Base-by-base conservation (phyloP, 2,797 vertebrate genomes). In the Erpetoichthys calabaricus region DNA sequence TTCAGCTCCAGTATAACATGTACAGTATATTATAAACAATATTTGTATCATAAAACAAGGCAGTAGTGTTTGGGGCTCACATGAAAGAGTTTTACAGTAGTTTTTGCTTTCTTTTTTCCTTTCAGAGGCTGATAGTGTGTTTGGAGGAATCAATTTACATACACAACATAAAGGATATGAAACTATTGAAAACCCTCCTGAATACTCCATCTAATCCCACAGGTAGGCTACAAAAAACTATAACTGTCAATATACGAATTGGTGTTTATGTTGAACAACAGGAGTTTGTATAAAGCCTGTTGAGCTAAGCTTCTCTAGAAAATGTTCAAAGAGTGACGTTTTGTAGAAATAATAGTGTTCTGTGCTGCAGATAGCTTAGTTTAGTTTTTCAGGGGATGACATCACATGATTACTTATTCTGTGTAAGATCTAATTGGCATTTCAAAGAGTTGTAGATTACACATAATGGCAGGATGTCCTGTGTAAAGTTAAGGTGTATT, bases 161-260 rank as follows among this genome's bases (percentile, higher is more conserved):
- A 68, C 92, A 97, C 71, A 97, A 95, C 68, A 95, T 97, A 65
- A 95, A 94, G 69, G 93, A 97, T 71, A 94, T 95, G 92, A 97
- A 95, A 66, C 83, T 97, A 59, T 68, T 97, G 68, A 94, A 93
- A 79, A 94, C 91, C 9, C 84, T 97, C 68, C 71, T 93, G 72
- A 92, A 92, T 69, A 89, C 84, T 0, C 93, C 93, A 43, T 68
- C 70, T 52, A 97, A 95, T 65, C 75, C 82, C 8, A 82, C 90
- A 81, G 93, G 93, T 95, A 75, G 65, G 73, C 5, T 0, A 0
- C 25, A 25, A 25, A 25, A 25, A 25, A 25, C 47, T 54, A 45
- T 42, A 10, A 46, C 57, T 45, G 45, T 47, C 6, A 46, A 5
- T 42, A 9, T 8, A 42, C 7, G 45, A 42, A 4, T 44, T 44